Base-by-base conservation (phyloP, 2,113 vertebrate species). In the Trematomus loennbergii region DNA sequence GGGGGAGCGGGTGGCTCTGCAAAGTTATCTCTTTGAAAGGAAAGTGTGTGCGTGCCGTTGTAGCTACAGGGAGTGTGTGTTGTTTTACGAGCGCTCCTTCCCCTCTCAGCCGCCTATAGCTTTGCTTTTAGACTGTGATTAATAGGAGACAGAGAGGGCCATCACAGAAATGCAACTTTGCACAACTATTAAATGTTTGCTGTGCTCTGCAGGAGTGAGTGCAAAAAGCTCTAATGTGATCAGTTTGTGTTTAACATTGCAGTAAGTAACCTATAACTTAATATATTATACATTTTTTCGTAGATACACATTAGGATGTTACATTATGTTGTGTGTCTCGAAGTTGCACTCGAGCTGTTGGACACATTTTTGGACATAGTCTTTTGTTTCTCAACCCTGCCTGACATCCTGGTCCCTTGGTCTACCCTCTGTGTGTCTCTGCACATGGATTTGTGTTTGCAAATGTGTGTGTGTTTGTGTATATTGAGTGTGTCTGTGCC, bases 41-140 rank as follows among this genome's bases (percentile, higher is more conserved):
- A 69, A 76, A 85, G 75, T 73, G 82, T 53, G 61, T 79, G 62
- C 46, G 63, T 13, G 60, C 7, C 5, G 69, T 64, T 79, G 50
- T 55, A 85, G 81, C 82, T 59, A 81, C 29, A 48, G 67, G 78
- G 66, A 67, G 78, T 75, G 78, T 86, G 79, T 87, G 64, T 78
- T 88, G 69, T 90, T 92, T 84, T 87, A 89, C 57, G 68, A 85
- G 82, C 45, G 20, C 62, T 85, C 58, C 70, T 71, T 83, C 73
- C 74, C 83, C 70, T 83, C 75, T 55, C 61, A 12, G 69, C 76
- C 9, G 43, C 75, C 86, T 65, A 62, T 81, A 78, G 87, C 78
- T 86, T 80, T 82, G 81, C 85, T 90, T 92, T 89, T 89, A 89
- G 75, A 69, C 82, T 72, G 87, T 90, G 89, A 92, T 93, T 92